These are phyloP conservation scores for Acanthochromis polyacanthus DNA, from an alignment of 2,113 vertebrate species.

Conservation along the genomic window DNA sequence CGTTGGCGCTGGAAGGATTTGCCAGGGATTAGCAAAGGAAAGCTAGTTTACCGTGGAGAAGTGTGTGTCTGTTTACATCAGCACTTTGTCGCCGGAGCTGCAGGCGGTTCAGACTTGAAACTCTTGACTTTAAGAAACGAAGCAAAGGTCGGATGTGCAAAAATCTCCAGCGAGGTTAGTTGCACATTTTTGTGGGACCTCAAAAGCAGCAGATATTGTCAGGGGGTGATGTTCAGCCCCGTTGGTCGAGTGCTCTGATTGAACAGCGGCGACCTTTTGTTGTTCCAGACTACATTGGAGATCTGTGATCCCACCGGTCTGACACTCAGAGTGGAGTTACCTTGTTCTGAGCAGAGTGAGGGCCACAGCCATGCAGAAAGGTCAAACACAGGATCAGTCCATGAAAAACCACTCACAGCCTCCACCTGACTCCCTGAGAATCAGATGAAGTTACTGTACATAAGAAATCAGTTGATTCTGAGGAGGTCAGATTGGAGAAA, in stretches of 20 bases:
- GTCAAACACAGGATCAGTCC: background rate
- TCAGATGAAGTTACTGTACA: no score
- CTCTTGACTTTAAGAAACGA: slow-evolving; percentile 27
- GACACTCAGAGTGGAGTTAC: background rate
- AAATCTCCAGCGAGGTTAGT: slow-evolving; percentile 2
- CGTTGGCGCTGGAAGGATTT: slow-evolving; percentile 56
- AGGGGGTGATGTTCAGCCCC: slow-evolving; percentile 34
- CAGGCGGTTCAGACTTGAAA: slow-evolving; percentile 9
- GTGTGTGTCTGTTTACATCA: slow-evolving; percentile 62
- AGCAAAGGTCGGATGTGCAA: slow-evolving; percentile 13
- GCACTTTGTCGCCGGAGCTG: slow-evolving; percentile 45
- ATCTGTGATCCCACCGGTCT: slow-evolving; percentile 54
- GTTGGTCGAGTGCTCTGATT: slow-evolving; percentile 29
- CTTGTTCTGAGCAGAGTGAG: slow-evolving; percentile 32
- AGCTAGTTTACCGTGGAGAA: slow-evolving; percentile 61
- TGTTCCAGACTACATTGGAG: slow-evolving; percentile 36
- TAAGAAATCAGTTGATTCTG: no score
- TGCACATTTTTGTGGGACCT: background rate
- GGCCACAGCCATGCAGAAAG: background rate
- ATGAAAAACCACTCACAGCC: background rate
- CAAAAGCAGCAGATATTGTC: background rate
- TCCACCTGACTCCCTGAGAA: background rate
- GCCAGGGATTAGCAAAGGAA: slow-evolving; percentile 56
- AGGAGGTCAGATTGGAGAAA: no score
- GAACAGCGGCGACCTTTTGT: slow-evolving; percentile 62